Base-by-base conservation (phyloP, 92 coral and sea anemone species). In the Phenganax stokvisi region DNA sequence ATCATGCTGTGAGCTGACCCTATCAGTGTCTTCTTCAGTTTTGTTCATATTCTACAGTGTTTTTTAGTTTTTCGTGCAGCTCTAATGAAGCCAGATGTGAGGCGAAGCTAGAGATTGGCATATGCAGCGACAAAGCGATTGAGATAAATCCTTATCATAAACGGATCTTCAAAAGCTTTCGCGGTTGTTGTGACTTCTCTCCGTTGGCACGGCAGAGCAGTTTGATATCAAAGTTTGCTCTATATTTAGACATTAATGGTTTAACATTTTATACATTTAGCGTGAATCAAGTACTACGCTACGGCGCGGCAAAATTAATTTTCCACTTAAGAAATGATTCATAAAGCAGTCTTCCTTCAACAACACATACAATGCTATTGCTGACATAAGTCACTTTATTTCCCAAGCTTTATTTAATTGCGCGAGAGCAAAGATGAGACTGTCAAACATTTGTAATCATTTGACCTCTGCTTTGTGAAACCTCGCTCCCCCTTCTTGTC, bases 381-480 rank as follows among this genome's bases (percentile, higher is more conserved):
- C 80, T 51, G 74, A 65, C 83, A 79, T 79, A 15, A 59, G 16
- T 59, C 65, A 59, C n/a, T 59, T 59, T 6, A 59, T 13, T 13
- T 20, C 31, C 0, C 44, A 59, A 59, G 51, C 62, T 68, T 68
- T 68, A 68, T 10, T 30, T 68, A 68, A 68, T 68, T 6, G 54
- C 54, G 15, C 47, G 12, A 0, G 17, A 68, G 73, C 73, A n/a
- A 68, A 68, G 17, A 68, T 68, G 73, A 37, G 53, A 68, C n/a
- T 68, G 73, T 68, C 73, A 65, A 51, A 59, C 83, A 79, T 59
- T 79, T 79, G 74, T 79, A 79, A 63, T 62, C 83, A 79, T 64
- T 59, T 73, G 25, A 73, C 9, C 57, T n/a, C 54, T 53, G 10
- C 59, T 71, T 37, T 5, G 47, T 37, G 47, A 37, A 37, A 37